Conservation (phyloP, 2,888 invertebrate genomes). For the Lasioglossum vierecki region DNA sequence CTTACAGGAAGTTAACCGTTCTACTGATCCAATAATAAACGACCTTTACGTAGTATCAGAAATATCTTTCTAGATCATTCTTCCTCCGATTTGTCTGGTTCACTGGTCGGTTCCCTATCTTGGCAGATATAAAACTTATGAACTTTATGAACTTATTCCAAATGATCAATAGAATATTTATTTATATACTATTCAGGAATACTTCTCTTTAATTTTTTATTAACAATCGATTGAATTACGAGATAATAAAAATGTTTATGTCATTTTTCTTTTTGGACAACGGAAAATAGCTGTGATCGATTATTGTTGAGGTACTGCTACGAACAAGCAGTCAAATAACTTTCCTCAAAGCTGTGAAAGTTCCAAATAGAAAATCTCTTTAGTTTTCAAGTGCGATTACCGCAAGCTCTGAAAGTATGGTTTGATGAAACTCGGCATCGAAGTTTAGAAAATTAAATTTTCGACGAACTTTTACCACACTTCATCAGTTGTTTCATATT, state of each 20-base stretch:
- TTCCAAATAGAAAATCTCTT: neutral
- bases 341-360: neutral
- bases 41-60: slow-evolving; percentile 85
- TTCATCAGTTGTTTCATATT: neutral
- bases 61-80: slow-evolving; percentile 86
- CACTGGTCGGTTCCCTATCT: neutral
- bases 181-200: neutral
- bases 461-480: neutral
- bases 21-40: neutral
- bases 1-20: neutral
- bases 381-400: neutral
- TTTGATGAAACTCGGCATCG: neutral
- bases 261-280: neutral
- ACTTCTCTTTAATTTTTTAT: neutral
- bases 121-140: neutral
- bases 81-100: slow-evolving; percentile 1
- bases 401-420: neutral
- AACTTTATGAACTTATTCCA: neutral
- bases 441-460: neutral
- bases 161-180: neutral
- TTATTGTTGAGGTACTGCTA: neutral
- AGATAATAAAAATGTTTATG: neutral
- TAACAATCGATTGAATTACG: neutral
- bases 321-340: neutral
- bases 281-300: neutral